phyloP scores from a whole-genome alignment of 2,888 invertebrate species.

The Escarpia spicata region DNA sequence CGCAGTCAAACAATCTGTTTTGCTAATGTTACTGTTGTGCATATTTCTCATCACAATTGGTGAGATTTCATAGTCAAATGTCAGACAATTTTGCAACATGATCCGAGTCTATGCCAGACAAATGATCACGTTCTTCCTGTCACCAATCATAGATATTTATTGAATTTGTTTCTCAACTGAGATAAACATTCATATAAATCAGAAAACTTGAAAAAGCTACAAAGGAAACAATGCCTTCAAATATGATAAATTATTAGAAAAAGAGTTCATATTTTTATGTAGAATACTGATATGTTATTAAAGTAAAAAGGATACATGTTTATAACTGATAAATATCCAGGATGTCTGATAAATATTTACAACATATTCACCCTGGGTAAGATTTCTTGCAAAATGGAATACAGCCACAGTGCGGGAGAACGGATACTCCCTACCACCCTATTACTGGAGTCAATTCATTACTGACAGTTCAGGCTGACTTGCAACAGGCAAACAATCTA shows the following conservation, averaged over 20 bases:
- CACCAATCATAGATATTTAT: not conserved
- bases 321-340: not conserved
- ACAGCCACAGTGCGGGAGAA: not conserved
- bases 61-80: not conserved
- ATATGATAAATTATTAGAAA: not conserved
- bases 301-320: not conserved
- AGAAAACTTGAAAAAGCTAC: not conserved
- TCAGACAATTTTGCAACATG: constrained; percentile 1
- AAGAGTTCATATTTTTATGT: not conserved
- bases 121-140: not conserved
- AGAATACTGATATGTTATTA: not conserved
- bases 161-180: not conserved
- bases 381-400: not conserved
- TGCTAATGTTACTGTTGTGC: not conserved
- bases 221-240: not conserved
- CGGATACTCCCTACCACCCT: not conserved
- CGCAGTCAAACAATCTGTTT: not conserved
- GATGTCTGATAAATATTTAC: not conserved
- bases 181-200: not conserved
- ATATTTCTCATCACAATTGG: not conserved
- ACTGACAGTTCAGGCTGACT: not conserved
- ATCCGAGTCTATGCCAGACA: not conserved
- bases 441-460: not conserved
- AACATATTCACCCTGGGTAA: not conserved
- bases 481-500: not conserved